Conservation (phyloP, 1,140 invertebrate genomes). For the Calosoma granatense region DNA sequence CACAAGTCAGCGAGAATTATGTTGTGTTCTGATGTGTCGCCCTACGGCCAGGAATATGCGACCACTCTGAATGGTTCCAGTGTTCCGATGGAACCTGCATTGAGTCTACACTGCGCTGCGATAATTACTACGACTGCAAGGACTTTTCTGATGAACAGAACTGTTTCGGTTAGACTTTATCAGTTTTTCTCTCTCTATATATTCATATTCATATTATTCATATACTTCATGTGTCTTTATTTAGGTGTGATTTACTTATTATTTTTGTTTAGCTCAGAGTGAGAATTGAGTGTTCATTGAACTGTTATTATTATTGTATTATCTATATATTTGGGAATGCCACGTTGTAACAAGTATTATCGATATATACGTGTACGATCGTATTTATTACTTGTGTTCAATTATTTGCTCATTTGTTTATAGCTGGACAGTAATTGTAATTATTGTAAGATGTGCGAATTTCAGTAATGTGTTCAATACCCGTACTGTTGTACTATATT, state of each 20-base stretch:
- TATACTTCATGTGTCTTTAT: slow-evolving; percentile 6
- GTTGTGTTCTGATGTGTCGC: slow-evolving; percentile 23
- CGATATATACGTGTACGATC: not conserved
- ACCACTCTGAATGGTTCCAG: slow-evolving; percentile 51
- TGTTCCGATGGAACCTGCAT: slow-evolving; percentile 58
- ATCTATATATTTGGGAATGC: not conserved
- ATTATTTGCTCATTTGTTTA: too few species aligned
- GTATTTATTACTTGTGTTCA: not conserved
- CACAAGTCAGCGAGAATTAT: slow-evolving; percentile 8
- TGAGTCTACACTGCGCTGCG: slow-evolving; percentile 58
- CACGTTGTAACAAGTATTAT: not conserved
- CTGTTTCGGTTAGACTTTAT: slow-evolving; percentile 53
- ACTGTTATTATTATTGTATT: not conserved
- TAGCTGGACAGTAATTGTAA: too few species aligned
- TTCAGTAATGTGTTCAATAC: too few species aligned
- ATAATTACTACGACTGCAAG: slow-evolving; percentile 79
- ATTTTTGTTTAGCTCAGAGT: too few species aligned
- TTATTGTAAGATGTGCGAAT: too few species aligned
- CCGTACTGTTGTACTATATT: too few species aligned
- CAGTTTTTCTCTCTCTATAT: slow-evolving; percentile 17
- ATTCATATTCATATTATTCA: slow-evolving; percentile 18
- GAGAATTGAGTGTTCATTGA: too few species aligned
- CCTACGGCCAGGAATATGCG: slow-evolving; percentile 40
- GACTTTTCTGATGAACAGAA: slow-evolving; percentile 87
- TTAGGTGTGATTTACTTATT: too few species aligned